Percentiles rank a stretch among this genome's conserved stretches.
Conservation (phyloP, 2,888 invertebrate species). For the Junonia oenone region DNA sequence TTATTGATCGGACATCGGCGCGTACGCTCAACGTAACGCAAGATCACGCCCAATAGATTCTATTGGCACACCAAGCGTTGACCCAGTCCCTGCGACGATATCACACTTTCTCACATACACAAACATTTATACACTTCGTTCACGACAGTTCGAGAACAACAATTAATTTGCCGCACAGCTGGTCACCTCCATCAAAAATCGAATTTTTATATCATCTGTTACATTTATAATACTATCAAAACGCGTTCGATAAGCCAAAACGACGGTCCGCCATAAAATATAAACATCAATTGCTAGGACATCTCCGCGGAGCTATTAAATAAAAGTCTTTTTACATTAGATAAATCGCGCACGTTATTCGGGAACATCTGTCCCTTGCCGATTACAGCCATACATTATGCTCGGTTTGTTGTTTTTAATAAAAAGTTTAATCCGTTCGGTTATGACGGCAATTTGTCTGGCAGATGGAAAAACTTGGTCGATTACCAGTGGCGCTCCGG, state of each 20-base stretch:
- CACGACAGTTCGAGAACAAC: constrained; percentile 38
- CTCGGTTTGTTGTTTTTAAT: constrained; percentile 79
- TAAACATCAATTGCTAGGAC: constrained; percentile 69
- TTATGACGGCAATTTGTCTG: constrained; percentile 78
- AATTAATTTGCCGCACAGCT: constrained; percentile 62
- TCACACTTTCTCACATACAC: constrained; percentile 35
- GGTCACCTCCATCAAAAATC: constrained; percentile 63
- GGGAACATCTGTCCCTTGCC: constrained; percentile 77
- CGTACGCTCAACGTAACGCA: constrained; percentile 40
- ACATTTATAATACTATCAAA: constrained; percentile 72
- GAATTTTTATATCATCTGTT: constrained; percentile 63
- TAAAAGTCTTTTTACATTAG: constrained; percentile 78
- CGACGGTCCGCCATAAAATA: constrained; percentile 66
- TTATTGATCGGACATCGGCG: constrained; percentile 59
- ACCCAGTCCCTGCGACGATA: constrained; percentile 45
- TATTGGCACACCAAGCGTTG: constrained; percentile 60
- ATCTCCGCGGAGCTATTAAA: constrained; percentile 74
- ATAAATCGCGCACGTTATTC: constrained; percentile 75
- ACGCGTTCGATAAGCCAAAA: constrained; percentile 59
- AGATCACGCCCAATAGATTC: constrained; percentile 59
- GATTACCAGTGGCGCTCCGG: constrained; percentile 59
- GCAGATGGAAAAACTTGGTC: constrained; percentile 75
- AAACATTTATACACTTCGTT: constrained; percentile 38
- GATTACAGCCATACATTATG: constrained; percentile 77
- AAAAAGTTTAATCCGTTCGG: constrained; percentile 79